A percentile compares a stretch with the other conserved stretches of the same genome.
phyloP scores from a whole-genome alignment of 1,140 invertebrate species.

The Carcinoscorpius rotundicauda region DNA sequence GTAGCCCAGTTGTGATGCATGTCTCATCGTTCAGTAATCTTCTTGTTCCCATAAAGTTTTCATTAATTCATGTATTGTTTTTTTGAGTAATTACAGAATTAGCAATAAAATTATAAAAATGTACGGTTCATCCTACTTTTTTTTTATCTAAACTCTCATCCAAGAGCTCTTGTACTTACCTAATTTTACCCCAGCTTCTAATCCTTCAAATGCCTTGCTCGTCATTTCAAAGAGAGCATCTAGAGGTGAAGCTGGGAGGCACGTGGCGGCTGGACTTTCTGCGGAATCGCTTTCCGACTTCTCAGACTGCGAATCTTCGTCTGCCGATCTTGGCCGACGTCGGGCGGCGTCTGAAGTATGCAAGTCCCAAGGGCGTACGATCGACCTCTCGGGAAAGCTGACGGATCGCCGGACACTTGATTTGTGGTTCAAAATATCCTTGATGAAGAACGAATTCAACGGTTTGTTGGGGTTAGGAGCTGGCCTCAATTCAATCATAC shows the following conservation, averaged over 20 bases:
- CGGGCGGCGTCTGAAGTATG: conserved; percentile 31
- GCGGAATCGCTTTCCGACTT: conserved; percentile 28
- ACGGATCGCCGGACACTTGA: too few relatives aligned
- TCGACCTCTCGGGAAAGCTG: conserved; percentile 29
- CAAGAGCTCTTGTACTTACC: conserved; percentile 13
- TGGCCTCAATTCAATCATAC: conserved; percentile 47
- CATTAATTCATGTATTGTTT: too few relatives aligned
- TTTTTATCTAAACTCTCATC: too few relatives aligned
- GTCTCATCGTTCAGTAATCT: too few relatives aligned
- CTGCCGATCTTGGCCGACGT: conserved; percentile 25
- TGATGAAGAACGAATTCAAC: conserved; percentile 64
- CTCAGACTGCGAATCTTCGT: conserved; percentile 34
- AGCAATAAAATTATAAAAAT: too few relatives aligned
- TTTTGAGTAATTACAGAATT: too few relatives aligned
- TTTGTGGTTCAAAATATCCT: conserved; percentile 79
- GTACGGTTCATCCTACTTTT: too few relatives aligned
- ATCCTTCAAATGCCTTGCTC: conserved; percentile 91
- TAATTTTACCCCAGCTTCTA: conserved; percentile 51
- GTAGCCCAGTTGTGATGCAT: too few relatives aligned
- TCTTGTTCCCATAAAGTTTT: too few relatives aligned
- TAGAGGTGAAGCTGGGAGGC: conserved; percentile 52
- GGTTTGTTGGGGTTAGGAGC: conserved; percentile 18
- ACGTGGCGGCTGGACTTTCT: conserved; percentile 26
- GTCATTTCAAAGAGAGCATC: conserved; percentile 96
- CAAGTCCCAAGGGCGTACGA: conserved; percentile 80